Base-by-base conservation (phyloP, 2,113 vertebrate genomes). In the Brachyistius frenatus region DNA sequence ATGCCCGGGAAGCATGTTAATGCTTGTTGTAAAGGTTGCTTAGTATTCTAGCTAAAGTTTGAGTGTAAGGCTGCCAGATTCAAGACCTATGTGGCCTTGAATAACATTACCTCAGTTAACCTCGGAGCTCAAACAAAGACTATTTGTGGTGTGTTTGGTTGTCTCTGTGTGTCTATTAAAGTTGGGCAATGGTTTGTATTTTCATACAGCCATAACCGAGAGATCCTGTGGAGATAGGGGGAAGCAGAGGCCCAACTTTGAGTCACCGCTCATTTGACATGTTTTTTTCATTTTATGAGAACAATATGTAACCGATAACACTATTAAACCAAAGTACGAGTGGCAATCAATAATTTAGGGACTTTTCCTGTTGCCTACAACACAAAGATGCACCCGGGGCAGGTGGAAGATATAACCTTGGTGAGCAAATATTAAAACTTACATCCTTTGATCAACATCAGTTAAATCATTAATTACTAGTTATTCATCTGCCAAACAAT, bases 11-110 rank as follows among this genome's bases (percentile, higher is more conserved):
- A 5, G 37, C 44, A 72, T 83, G 67, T 68, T 73, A 54, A 83
- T 83, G 57, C 67, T 61, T 61, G 13, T 37, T 46, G 35, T 57
- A 49, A 68, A 61, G 50, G 44, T 16, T 66, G 32, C 52, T 76
- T 63, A 68, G 47, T 65, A 76, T 84, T 78, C 47, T 23, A 35
- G 55, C 35, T 57, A 30, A 66, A 31, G 37, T 50, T 32, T 37
- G 10, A 64, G 30, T n/a, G 3, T 35, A 1, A n/a, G 9, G 6
- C 30, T 66, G 60, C 35, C 53, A 31, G 1, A 11, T 32, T 2
- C 44, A 49, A 39, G 61, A 36, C 55, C n/a, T 33, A 15, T 13
- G 58, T 35, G 52, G 14, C 39, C 31, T 39, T 66, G 53, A 70
- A 15, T 9, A 55, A 54, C 7, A 1, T 31, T 7, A 71, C 61